Evolutionary conservation across 2,113 vertebrate genomes (phyloP).

Genomic region (Narcine bancroftii): DNA sequence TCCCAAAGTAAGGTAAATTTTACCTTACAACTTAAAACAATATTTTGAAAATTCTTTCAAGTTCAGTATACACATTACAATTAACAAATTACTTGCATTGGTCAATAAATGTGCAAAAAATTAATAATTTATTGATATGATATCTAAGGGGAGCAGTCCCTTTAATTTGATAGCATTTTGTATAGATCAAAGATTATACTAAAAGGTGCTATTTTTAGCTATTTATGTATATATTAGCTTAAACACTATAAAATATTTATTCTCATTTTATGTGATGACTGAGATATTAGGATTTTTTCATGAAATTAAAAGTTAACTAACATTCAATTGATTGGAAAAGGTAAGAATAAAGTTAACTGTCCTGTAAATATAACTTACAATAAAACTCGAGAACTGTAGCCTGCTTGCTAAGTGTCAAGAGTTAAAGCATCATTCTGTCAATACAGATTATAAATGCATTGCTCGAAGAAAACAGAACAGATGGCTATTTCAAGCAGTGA

Average conservation of each 20-base stretch:
- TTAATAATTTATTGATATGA: background rate
- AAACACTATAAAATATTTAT: background rate
- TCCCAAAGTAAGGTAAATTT: background rate
- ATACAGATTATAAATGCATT: background rate
- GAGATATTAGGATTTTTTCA: background rate
- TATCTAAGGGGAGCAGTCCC: background rate
- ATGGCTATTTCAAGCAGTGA: constrained; percentile 33
- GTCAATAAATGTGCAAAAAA: constrained; percentile 11
- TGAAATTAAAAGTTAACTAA: constrained; percentile 9
- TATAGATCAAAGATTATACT: background rate
- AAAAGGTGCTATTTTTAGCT: no score
- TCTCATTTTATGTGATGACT: background rate
- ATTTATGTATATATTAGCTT: background rate
- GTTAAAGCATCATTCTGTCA: constrained; percentile 22
- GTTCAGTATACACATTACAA: background rate
- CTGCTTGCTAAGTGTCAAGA: constrained; percentile 39
- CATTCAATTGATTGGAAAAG: constrained; percentile 12
- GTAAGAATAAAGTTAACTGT: background rate
- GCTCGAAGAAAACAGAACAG: constrained; percentile 36
- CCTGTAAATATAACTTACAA: background rate
- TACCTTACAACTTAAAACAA: background rate
- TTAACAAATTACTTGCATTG: background rate
- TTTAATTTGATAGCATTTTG: background rate
- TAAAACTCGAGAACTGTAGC: background rate
- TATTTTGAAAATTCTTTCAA: background rate